Evolutionary conservation across 2,113 vertebrate species (phyloP).

Genomic region (Neogale vison): DNA sequence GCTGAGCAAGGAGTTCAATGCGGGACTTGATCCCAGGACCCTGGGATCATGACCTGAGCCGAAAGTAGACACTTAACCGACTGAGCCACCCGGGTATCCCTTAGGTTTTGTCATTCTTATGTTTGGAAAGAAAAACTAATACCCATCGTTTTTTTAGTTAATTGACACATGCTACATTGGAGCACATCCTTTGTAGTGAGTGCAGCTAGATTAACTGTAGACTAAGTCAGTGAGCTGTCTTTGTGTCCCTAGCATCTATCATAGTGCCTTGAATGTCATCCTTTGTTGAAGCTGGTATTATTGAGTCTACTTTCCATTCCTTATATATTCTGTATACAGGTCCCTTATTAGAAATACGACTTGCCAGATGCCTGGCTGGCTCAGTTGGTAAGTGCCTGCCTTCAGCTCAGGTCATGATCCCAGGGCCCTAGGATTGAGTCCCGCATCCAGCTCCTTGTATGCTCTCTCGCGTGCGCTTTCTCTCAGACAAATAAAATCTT

Average conservation of each 20-base stretch:
- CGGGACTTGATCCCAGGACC: neutral
- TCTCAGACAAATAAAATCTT: neutral
- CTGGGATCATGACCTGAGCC: neutral
- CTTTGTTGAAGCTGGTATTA: slow-evolving; percentile 30
- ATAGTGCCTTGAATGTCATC: slow-evolving; percentile 14
- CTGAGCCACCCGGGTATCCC: neutral
- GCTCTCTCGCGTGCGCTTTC: too few relatives aligned
- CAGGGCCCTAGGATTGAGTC: neutral
- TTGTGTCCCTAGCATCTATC: slow-evolving; percentile 9
- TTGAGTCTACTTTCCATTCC: neutral
- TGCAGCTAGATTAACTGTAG: neutral
- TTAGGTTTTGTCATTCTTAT: slow-evolving; percentile 47
- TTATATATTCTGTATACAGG: neutral
- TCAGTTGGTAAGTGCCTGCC: neutral
- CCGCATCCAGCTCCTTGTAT: neutral
- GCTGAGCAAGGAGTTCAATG: neutral
- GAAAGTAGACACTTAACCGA: neutral
- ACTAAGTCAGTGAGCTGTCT: neutral
- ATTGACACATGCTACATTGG: neutral
- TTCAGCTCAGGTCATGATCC: neutral
- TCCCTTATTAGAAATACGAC: neutral
- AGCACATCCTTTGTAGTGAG: neutral
- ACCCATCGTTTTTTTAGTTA: neutral
- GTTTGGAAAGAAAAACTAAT: neutral
- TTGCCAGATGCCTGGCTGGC: neutral